Conservation (phyloP, 2,113 vertebrate genomes). For the Mus spicilegus region DNA sequence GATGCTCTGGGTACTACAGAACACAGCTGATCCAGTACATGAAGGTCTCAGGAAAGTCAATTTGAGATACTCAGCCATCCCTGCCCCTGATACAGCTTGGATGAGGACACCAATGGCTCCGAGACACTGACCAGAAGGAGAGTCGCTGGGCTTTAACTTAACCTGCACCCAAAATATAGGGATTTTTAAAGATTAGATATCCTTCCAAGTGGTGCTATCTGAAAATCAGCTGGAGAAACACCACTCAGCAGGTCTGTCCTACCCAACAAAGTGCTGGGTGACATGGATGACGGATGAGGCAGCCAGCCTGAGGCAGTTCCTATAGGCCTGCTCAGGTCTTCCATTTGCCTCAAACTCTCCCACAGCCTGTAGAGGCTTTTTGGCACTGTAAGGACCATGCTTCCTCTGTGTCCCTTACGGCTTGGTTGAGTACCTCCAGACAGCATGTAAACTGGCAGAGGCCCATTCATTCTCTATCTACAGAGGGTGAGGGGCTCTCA, state of each 20-base stretch:
- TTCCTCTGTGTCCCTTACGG: background rate
- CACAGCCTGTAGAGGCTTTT: background rate
- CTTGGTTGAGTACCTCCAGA: background rate
- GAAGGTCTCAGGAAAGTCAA: background rate
- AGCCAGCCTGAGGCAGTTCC: background rate
- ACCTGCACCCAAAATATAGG: background rate
- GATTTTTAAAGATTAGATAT: background rate
- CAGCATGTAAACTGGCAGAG: background rate
- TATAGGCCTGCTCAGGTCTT: background rate
- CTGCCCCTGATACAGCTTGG: background rate
- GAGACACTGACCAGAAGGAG: background rate
- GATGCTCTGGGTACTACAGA: background rate
- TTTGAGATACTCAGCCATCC: background rate
- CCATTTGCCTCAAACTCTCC: accelerated
- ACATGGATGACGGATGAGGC: accelerated
- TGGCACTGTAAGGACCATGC: accelerated
- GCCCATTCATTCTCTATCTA: background rate
- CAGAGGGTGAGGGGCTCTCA: accelerated
- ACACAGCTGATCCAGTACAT: background rate
- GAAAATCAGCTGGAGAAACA: conserved; percentile 4
- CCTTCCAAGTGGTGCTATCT: background rate
- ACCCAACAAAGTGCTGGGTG: background rate
- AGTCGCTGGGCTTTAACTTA: background rate
- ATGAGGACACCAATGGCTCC: background rate
- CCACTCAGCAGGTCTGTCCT: background rate